Conservation (phyloP, 92 coral and sea anemone genomes). For the Zoanthus solanderi region DNA sequence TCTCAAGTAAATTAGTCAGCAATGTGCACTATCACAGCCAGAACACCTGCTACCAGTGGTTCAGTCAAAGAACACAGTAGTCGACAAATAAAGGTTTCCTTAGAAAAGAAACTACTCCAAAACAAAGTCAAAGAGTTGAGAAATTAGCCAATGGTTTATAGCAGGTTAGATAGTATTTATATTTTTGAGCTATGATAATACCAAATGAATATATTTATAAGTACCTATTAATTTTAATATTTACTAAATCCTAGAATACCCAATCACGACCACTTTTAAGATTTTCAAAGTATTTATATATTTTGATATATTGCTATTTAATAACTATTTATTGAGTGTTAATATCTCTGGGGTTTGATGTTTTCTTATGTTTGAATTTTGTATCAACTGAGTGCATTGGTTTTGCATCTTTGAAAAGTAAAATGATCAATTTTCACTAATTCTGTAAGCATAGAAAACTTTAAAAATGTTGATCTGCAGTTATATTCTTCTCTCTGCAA, state of each 20-base stretch:
- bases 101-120: not conserved
- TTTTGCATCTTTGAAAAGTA: conserved; percentile 1
- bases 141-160: not conserved
- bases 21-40: not conserved
- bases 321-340: too few relatives aligned
- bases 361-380: conserved; percentile 3
- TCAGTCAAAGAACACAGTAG: not conserved
- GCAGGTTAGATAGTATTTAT: not conserved
- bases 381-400: conserved; percentile 1
- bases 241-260: conserved; percentile 1
- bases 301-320: not conserved
- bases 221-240: not conserved
- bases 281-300: conserved; percentile 1
- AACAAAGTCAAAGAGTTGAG: conserved; percentile 7
- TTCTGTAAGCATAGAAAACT: not conserved
- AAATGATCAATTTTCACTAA: not conserved
- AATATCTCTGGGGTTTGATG: not conserved
- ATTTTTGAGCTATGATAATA: conserved; percentile 3
- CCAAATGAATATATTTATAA: not conserved
- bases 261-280: not conserved
- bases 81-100: not conserved
- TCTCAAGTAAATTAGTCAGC: not conserved
- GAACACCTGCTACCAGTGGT: conserved; percentile 8
- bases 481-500: conserved; percentile 1
- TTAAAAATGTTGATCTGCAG: not conserved